These are phyloP conservation scores for Dione vanillae DNA, from an alignment of 2,888 invertebrate genomes.

Conservation along the genomic window DNA sequence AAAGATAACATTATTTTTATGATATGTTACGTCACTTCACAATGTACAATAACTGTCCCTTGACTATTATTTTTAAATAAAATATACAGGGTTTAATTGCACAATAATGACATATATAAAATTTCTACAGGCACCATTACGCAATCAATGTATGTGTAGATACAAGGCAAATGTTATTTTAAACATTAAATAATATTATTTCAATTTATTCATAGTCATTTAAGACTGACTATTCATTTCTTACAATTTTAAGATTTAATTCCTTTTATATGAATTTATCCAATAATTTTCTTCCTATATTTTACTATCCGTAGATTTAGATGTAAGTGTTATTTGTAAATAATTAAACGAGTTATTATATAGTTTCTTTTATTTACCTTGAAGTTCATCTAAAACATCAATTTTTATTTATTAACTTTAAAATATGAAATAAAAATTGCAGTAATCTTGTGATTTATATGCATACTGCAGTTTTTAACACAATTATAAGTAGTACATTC, in stretches of 20 bases:
- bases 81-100: constrained; percentile 10
- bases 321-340: constrained; percentile 41
- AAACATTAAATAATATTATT: constrained; percentile 5
- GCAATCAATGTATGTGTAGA: neutral
- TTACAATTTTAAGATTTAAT: neutral
- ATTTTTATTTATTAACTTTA: too few relatives aligned
- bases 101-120: constrained; percentile 13
- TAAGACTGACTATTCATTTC: constrained; percentile 4
- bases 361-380: constrained; percentile 14
- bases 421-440: too few relatives aligned
- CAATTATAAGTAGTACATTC: too few relatives aligned
- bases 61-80: neutral
- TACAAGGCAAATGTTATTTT: constrained; percentile 4
- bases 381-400: neutral
- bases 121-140: neutral
- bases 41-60: neutral
- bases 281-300: constrained; percentile 2
- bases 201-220: constrained; percentile 7
- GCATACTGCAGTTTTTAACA: too few relatives aligned
- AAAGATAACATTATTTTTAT: neutral
- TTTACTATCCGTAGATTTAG: constrained; percentile 9
- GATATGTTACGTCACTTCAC: neutral
- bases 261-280: constrained; percentile 7
- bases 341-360: constrained; percentile 30
- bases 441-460: too few relatives aligned